Evolutionary conservation across 2,888 invertebrate genomes (phyloP), one percentile per base, ranked within the genome.

Genomic region (Cylloceria caligata): DNA sequence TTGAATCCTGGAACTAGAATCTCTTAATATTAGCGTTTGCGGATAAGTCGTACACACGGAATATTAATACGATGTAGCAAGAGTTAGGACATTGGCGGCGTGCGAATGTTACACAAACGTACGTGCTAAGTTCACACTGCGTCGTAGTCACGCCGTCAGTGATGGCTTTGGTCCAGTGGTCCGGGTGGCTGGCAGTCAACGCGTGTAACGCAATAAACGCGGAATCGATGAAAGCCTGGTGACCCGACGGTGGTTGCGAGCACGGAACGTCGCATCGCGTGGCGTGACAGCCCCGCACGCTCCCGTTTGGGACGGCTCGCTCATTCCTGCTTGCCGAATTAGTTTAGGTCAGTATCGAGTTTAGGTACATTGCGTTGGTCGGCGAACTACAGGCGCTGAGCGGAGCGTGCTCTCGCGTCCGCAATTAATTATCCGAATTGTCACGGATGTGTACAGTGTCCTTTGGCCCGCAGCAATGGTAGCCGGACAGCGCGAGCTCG

Each of bases 181-280:
- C 52, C 52, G 39, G 65, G 65, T 19, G 57, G 49, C 71, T 55
- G 57, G 83, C 80, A 68, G 47, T 36, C 75, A 85, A 72, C 67
- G 65, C 83, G 84, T 83, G 84, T 88, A 88, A 87, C 83, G 84
- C 81, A 85, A 87, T 87, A 86, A 86, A 87, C 84, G 81, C 83
- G 30, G 57, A 86, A 88, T 88, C 88, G 87, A 87, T 87, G 84
- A 85, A 87, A 85, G 85, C 84, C 83, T 81, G 57, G 81, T 80
- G 86, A 86, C 83, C 84, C 49, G 79, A 75, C 57, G 42, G 67
- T 19, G 24, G 34, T 55, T 55, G 13, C 42, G 21, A 16, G 39
- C 19, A 16, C 34, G 74, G 42, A 55, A 39, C 64, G 55, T 34
- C 47, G 19, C 13, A 30, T 1, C 1, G 11, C 39, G 39, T 34